Conservation (phyloP, 37 sponge, comb jelly and placozoan genomes). For the Axinella damicornis region DNA sequence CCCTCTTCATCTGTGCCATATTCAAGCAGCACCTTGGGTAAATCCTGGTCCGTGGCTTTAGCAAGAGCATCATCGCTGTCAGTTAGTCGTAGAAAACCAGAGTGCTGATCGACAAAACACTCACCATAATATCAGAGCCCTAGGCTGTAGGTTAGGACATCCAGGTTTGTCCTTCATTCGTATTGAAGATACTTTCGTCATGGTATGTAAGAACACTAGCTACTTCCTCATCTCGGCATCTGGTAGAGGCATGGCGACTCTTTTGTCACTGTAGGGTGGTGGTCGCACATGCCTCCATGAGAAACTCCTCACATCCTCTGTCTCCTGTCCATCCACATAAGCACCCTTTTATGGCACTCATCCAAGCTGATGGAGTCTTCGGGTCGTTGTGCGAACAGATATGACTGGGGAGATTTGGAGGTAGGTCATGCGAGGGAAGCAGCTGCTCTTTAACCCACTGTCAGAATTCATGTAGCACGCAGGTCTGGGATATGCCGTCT, state of each 20-base stretch:
- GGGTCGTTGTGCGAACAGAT: too few species aligned
- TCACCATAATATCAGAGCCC: constrained; percentile 25
- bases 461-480: too few species aligned
- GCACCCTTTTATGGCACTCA: too few species aligned
- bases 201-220: constrained; percentile 3
- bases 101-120: constrained; percentile 13
- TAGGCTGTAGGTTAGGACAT: not conserved
- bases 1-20: constrained; percentile 52
- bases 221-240: constrained; percentile 2
- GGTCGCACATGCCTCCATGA: constrained; percentile 6
- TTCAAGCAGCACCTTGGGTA: constrained; percentile 11
- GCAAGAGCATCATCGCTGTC: not conserved
- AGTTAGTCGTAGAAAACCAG: constrained; percentile 15
- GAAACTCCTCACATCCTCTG: too few species aligned
- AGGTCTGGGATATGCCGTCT: too few species aligned
- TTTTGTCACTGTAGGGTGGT: constrained; percentile 7
- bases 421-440: too few species aligned
- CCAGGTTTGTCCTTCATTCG: constrained; percentile 24
- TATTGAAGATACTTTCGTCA: constrained; percentile 17
- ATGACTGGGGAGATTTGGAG: too few species aligned
- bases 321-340: too few species aligned
- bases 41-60: not conserved
- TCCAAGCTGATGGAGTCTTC: too few species aligned
- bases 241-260: not conserved
- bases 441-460: too few species aligned